These are phyloP conservation scores for Drosophila busckii DNA, from an alignment of 1,140 invertebrate species.

Conservation along the genomic window DNA sequence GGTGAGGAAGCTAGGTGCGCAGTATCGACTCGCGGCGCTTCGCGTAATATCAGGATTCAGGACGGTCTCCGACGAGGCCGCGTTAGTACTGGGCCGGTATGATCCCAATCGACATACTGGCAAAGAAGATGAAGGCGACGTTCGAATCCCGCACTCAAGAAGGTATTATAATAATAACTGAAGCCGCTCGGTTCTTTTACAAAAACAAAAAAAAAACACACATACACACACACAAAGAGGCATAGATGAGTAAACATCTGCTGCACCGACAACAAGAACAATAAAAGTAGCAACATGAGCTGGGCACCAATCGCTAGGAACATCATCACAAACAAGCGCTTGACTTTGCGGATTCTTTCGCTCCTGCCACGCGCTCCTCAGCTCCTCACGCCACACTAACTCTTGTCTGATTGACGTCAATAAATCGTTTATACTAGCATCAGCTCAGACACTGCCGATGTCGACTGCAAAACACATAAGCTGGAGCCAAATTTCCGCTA, in stretches of 20 bases:
- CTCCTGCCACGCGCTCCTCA: constrained; percentile 8
- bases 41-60: too few relatives aligned
- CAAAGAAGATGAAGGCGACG: too few relatives aligned
- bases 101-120: too few relatives aligned
- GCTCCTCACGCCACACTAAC: constrained; percentile 51
- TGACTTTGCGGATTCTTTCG: constrained; percentile 11
- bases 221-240: constrained; percentile 12
- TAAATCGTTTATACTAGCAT: constrained; percentile 74
- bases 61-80: too few relatives aligned
- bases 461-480: constrained; percentile 30
- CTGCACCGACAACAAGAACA: constrained; percentile 20
- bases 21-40: too few relatives aligned
- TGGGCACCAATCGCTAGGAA: constrained; percentile 61
- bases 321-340: constrained; percentile 65
- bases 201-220: constrained; percentile 12
- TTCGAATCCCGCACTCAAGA: too few relatives aligned
- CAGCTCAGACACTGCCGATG: constrained; percentile 20
- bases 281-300: constrained; percentile 45
- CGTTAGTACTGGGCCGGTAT: too few relatives aligned
- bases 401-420: constrained; percentile 75
- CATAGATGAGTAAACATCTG: constrained; percentile 39
- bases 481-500: constrained; percentile 38
- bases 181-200: too few relatives aligned
- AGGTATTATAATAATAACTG: too few relatives aligned
- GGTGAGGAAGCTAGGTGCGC: too few relatives aligned